A percentile compares a stretch with the other conserved stretches of the same genome.
Evolutionary conservation across 2,797 vertebrate species (phyloP).

Genomic region (Tokudaia muenninki): DNA sequence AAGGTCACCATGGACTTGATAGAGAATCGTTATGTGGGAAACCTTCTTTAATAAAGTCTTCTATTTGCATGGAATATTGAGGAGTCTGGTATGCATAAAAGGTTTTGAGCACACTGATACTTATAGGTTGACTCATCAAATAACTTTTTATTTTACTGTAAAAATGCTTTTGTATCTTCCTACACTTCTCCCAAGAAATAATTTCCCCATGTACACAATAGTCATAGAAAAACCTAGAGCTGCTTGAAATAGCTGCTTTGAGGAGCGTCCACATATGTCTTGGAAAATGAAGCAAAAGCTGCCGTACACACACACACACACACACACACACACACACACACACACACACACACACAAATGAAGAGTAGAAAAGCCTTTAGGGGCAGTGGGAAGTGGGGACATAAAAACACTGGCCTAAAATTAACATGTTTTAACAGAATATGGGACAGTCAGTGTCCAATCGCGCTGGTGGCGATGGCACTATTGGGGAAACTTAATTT

Average conservation of each 20-base stretch:
- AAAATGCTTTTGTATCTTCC: slow-evolving; percentile 51
- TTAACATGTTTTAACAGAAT: slow-evolving; percentile 51
- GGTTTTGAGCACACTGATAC: not conserved
- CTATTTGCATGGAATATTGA: not conserved
- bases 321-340: not conserved
- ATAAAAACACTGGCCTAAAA: slow-evolving; percentile 55
- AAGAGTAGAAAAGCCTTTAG: slow-evolving; percentile 9
- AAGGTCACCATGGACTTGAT: not conserved
- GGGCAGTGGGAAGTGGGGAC: not conserved
- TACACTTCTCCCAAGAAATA: slow-evolving; percentile 44
- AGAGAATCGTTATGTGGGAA: not conserved
- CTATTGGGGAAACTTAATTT: slow-evolving; percentile 80
- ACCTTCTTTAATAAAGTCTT: not conserved
- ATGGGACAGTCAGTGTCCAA: slow-evolving; percentile 44
- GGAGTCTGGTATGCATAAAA: not conserved
- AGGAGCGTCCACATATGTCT: not conserved
- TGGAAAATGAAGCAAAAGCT: not conserved
- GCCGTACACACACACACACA: not conserved
- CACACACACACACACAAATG: not conserved
- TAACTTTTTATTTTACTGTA: not conserved
- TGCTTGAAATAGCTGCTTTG: not conserved
- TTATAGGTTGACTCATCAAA: slow-evolving; percentile 23
- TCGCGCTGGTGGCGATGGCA: slow-evolving; percentile 58
- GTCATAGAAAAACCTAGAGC: slow-evolving; percentile 25
- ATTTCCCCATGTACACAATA: not conserved